Conservation (phyloP, 2,888 invertebrate species). For the Pterobdella sp. region DNA sequence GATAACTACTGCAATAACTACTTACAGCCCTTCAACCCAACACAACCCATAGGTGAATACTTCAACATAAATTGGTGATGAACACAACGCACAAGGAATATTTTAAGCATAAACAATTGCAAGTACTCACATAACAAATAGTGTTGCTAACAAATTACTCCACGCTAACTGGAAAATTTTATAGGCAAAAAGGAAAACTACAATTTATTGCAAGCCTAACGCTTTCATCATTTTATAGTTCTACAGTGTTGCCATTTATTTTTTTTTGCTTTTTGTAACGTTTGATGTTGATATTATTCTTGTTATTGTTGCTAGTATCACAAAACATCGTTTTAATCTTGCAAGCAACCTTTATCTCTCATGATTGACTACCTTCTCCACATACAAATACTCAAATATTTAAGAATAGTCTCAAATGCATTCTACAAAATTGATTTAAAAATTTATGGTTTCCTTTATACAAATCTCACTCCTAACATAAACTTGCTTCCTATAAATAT, state of each 20-base stretch:
- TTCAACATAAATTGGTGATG: slow-evolving; percentile 9
- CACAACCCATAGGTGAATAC: background rate
- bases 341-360: background rate
- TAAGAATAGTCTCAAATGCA: background rate
- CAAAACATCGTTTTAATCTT: background rate
- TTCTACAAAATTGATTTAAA: too few relatives aligned
- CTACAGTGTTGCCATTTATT: background rate
- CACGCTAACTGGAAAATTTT: background rate
- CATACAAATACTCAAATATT: background rate
- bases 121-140: too few relatives aligned
- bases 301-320: background rate
- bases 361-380: background rate
- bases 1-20: background rate
- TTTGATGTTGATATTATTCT: background rate
- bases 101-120: too few relatives aligned
- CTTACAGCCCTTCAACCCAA: background rate
- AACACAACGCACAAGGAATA: too few relatives aligned
- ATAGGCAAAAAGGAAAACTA: too few relatives aligned
- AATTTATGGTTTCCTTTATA: background rate
- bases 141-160: too few relatives aligned
- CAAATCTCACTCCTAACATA: too few relatives aligned
- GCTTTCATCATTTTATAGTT: background rate
- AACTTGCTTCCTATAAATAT: too few relatives aligned
- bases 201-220: background rate
- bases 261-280: background rate